These are phyloP conservation scores for Hemiscyllium ocellatum DNA, from an alignment of 2,113 vertebrate genomes.

Conservation along the genomic window DNA sequence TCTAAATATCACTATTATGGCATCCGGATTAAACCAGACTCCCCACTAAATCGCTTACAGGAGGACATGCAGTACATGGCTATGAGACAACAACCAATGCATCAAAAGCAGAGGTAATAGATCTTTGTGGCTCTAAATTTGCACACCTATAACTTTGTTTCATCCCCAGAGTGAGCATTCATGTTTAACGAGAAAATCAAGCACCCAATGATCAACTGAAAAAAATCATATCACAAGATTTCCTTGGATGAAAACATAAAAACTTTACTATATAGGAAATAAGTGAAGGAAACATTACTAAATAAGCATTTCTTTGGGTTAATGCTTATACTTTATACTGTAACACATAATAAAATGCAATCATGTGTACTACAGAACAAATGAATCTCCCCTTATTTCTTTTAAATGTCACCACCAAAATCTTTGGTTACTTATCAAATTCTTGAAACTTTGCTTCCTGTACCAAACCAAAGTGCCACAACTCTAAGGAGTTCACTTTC, in stretches of 20 bases:
- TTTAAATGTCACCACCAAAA: neutral
- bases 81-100: slow-evolving; percentile 75
- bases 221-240: neutral
- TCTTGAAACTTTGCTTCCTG: neutral
- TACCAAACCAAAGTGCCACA: neutral
- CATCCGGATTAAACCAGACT: slow-evolving; percentile 75
- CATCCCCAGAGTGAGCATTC: neutral
- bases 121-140: slow-evolving; percentile 14
- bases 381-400: neutral
- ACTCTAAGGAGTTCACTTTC: neutral
- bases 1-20: slow-evolving; percentile 77
- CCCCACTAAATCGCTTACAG: slow-evolving; percentile 71
- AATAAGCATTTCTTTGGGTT: neutral
- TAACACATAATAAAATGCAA: neutral
- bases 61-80: slow-evolving; percentile 79
- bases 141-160: neutral
- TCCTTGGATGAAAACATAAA: neutral
- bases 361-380: neutral
- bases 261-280: neutral
- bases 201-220: neutral
- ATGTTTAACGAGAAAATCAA: neutral
- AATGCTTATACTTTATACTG: neutral
- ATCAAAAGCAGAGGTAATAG: slow-evolving; percentile 70
- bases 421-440: neutral
- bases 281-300: no score